Evolutionary conservation across 1,140 invertebrate genomes (phyloP).

Genomic region (Papilio xuthus): DNA sequence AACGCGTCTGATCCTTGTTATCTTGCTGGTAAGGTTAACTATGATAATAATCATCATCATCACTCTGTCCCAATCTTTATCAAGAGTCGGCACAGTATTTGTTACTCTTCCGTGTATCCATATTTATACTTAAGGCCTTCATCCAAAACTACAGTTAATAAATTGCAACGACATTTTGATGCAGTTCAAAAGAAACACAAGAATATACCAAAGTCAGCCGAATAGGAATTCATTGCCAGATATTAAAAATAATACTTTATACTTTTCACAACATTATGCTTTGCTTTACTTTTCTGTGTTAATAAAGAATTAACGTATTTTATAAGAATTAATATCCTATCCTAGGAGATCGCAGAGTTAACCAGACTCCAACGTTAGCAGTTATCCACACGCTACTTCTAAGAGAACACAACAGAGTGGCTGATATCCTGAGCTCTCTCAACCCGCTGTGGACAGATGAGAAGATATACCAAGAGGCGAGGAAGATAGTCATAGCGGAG

Average conservation of each 20-base stretch:
- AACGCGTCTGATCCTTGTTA: constrained; percentile 84
- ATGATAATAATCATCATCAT: background rate
- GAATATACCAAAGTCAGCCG: too few relatives aligned
- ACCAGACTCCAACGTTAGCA: constrained; percentile 88
- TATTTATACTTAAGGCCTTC: too few relatives aligned
- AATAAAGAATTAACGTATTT: background rate
- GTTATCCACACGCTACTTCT: constrained; percentile 80
- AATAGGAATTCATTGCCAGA: too few relatives aligned
- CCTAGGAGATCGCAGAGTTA: constrained; percentile 86
- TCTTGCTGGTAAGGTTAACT: constrained; percentile 80
- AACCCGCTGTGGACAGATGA: constrained; percentile 89
- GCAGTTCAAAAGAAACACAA: too few relatives aligned
- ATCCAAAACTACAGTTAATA: too few relatives aligned
- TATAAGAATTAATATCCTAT: constrained; percentile 54
- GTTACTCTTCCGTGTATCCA: too few relatives aligned
- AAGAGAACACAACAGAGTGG: constrained; percentile 89
- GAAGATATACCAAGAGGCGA: constrained; percentile 88
- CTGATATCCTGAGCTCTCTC: constrained; percentile 81
- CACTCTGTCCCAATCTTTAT: too few relatives aligned
- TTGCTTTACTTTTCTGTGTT: background rate
- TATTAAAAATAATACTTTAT: too few relatives aligned
- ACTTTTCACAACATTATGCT: too few relatives aligned
- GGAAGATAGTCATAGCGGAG: constrained; percentile 90
- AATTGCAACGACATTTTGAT: too few relatives aligned
- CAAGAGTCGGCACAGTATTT: too few relatives aligned